A percentile compares a stretch with the other conserved stretches of the same genome.
These are phyloP conservation scores for Catharus minimus DNA, from an alignment of 2,113 vertebrate genomes.

Conservation along the genomic window DNA sequence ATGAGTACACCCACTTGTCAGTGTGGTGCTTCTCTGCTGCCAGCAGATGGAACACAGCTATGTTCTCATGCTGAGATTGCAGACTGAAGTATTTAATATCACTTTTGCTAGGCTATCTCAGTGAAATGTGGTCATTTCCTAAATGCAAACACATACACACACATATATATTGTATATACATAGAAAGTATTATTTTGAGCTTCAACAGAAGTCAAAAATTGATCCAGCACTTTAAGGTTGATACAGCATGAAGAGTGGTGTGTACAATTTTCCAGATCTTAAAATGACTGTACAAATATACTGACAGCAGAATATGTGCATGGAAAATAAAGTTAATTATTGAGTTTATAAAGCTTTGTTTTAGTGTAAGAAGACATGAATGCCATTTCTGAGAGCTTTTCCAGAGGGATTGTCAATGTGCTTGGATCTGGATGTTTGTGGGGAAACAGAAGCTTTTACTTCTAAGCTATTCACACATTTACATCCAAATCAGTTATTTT, in stretches of 20 bases:
- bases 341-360: constrained; percentile 21
- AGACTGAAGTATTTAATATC: neutral
- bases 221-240: constrained; percentile 10
- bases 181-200: neutral
- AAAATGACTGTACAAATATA: neutral
- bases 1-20: neutral
- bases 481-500: neutral
- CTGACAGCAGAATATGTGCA: neutral
- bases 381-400: neutral
- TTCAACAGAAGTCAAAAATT: constrained; percentile 3
- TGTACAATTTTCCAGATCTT: neutral
- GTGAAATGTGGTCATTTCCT: neutral
- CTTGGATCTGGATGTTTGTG: neutral
- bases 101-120: neutral
- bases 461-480: neutral
- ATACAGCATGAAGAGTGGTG: neutral
- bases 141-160: neutral
- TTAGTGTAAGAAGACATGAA: neutral
- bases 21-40: neutral
- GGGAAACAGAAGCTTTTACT: neutral
- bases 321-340: constrained; percentile 40
- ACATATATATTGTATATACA: neutral
- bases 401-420: fast-evolving
- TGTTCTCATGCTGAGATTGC: neutral
- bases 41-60: neutral